Conservation (phyloP, 2,797 vertebrate species). For the Rhabdomys pumilio region DNA sequence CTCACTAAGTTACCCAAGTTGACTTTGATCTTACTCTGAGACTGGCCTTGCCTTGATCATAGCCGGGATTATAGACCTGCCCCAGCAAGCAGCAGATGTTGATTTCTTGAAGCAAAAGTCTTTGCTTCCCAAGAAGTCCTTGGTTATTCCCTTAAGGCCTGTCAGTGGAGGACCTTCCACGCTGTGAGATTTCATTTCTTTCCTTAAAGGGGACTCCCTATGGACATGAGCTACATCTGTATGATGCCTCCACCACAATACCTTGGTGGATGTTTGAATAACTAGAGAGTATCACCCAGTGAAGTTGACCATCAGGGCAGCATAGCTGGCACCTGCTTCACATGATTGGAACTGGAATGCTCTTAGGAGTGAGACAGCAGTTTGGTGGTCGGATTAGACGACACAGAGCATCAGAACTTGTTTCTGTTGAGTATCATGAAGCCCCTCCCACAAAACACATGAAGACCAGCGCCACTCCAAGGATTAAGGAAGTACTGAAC, state of each 20-base stretch:
- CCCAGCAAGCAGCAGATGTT: not conserved
- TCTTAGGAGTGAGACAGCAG: not conserved
- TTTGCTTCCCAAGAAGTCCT: not conserved
- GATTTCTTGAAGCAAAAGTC: constrained; percentile 17
- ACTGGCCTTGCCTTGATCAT: not conserved
- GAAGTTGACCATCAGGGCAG: not conserved
- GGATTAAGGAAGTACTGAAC: not conserved
- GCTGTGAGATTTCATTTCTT: not conserved
- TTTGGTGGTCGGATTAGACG: not conserved
- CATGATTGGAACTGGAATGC: not conserved
- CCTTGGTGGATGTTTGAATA: not conserved
- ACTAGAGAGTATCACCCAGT: not conserved
- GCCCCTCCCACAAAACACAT: too few relatives aligned
- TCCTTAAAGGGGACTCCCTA: not conserved
- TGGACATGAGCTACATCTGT: not conserved
- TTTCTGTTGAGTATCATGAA: not conserved
- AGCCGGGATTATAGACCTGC: not conserved
- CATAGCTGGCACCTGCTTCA: not conserved
- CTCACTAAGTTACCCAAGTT: not conserved
- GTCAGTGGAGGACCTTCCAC: not conserved
- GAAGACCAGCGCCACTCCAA: not conserved
- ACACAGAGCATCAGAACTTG: not conserved
- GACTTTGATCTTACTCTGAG: not conserved
- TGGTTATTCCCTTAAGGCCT: not conserved
- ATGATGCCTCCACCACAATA: not conserved